A percentile compares a stretch with the other conserved stretches of the same genome.
phyloP scores from a whole-genome alignment of 2,797 vertebrate species.

The Enteromius paludinosus region DNA sequence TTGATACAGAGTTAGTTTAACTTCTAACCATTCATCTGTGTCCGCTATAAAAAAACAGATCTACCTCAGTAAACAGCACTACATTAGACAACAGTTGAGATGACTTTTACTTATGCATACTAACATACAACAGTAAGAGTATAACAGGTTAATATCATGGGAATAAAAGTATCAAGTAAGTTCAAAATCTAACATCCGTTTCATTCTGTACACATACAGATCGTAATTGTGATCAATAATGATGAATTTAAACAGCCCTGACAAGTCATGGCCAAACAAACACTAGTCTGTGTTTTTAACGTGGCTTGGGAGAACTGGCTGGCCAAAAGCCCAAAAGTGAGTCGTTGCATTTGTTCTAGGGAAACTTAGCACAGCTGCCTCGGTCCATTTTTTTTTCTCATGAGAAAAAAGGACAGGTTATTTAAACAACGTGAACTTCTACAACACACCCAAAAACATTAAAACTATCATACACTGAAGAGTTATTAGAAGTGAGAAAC shows the following conservation, averaged over 20 bases:
- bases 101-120: neutral
- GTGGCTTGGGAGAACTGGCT: constrained; percentile 2
- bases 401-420: constrained; percentile 16
- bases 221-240: constrained; percentile 2
- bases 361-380: constrained; percentile 13
- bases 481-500: neutral
- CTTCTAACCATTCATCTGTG: constrained; percentile 1
- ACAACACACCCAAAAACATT: neutral
- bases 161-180: constrained; percentile 13
- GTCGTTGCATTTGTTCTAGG: neutral
- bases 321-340: constrained; percentile 17
- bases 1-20: neutral
- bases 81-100: neutral
- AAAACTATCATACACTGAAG: neutral
- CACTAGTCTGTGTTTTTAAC: constrained; percentile 37
- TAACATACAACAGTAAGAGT: neutral
- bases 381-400: constrained; percentile 17
- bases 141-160: neutral
- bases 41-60: neutral
- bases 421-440: neutral
- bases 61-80: neutral
- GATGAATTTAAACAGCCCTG: constrained; percentile 17
- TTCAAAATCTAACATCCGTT: neutral
- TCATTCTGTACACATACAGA: neutral
- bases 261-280: constrained; percentile 11